Base-by-base conservation (phyloP, 2,888 invertebrate genomes). In the Fissipunctia ypsillon region DNA sequence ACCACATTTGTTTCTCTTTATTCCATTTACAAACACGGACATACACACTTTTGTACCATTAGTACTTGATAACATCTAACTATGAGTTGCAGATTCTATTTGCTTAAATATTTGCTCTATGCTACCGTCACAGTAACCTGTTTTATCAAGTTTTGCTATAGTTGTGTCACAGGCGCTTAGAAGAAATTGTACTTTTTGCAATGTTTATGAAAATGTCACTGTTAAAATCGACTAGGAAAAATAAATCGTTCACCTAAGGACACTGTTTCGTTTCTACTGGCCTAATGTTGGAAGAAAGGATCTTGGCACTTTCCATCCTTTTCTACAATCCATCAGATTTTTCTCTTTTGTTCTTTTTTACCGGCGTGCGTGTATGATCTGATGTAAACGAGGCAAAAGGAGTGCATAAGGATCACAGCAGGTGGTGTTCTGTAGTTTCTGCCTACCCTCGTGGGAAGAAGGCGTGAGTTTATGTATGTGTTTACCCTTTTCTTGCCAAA, bases 111-210 rank as follows among this genome's bases (percentile, higher is more conserved):
- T 80, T 68, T 72, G 45, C 19, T 45, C 25, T n/a, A 25, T 41
- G 59, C 60, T 61, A 45, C 59, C 83, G 80, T 83, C 83, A 82
- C 31, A 22, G 25, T 68, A 28, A 41, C 31, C 12, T 22, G 52
- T 56, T 57, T 16, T 14, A 61, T 31, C 22, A 5, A n/a, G 38
- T 65, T 56, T n/a, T 35, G 10, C 43, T 22, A 22, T 16, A 54
- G 6, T 61, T 38, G 12, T 48, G 7, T 48, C 2, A 7, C 2
- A 57, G 35, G 16, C n/a, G 12, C n/a, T 9, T 19, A 16, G 0
- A 31, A 31, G 5, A 52, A 25, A 41, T 25, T 7, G 22, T 3
- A 52, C 1, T 16, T 43, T 45, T 63, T 52, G 7, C 22, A 45
- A 28, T 45, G 43, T 28, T 28, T 22, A 28, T 48, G 22, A 22